phyloP scores from a whole-genome alignment of 2,888 invertebrate species.

The Prosopocoilus inquinatus region DNA sequence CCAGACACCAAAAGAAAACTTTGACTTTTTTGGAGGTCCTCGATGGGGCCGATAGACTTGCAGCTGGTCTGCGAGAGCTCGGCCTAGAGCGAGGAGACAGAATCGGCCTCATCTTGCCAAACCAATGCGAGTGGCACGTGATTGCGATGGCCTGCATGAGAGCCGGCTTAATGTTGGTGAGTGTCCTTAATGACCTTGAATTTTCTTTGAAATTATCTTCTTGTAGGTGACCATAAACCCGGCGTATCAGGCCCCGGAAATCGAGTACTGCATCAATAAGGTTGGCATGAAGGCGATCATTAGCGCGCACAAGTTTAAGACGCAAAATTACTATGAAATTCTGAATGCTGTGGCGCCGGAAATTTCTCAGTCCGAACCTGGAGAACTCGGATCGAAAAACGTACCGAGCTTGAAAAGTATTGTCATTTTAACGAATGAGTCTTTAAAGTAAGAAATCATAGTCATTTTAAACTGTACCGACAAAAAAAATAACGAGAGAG shows the following conservation, averaged over 20 bases:
- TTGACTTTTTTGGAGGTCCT: constrained; percentile 55
- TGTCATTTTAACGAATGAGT: constrained; percentile 57
- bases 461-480: too few species aligned
- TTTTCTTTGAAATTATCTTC: neutral
- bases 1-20: constrained; percentile 51
- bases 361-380: constrained; percentile 51
- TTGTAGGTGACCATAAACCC: constrained; percentile 75
- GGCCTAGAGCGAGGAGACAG: constrained; percentile 72
- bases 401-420: constrained; percentile 56
- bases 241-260: constrained; percentile 65
- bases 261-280: constrained; percentile 71
- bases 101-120: constrained; percentile 79
- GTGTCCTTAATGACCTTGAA: constrained; percentile 15
- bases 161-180: constrained; percentile 69
- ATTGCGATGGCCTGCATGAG: constrained; percentile 69
- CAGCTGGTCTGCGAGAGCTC: constrained; percentile 66
- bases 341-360: constrained; percentile 61
- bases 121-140: constrained; percentile 73
- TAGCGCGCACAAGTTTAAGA: constrained; percentile 61
- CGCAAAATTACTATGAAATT: constrained; percentile 66
- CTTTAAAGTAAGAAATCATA: constrained; percentile 55
- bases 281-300: constrained; percentile 68
- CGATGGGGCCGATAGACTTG: constrained; percentile 64
- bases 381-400: constrained; percentile 43
- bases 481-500: too few species aligned